These are phyloP conservation scores for Yponomeuta cagnagella DNA, from an alignment of 2,888 invertebrate species.

Conservation along the genomic window DNA sequence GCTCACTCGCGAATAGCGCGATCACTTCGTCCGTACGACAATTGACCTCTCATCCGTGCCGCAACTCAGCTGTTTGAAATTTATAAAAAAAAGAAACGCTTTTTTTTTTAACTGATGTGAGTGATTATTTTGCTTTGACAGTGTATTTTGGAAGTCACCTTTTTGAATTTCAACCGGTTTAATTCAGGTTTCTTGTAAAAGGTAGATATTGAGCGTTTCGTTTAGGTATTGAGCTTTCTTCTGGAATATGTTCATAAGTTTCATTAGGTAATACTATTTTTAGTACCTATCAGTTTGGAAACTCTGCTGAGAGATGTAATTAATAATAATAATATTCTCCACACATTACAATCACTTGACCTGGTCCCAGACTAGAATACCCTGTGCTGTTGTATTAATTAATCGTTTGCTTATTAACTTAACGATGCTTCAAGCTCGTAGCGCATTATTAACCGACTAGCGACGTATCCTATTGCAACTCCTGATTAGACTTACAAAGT, in stretches of 20 bases:
- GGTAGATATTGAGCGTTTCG: background rate
- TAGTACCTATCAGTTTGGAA: background rate
- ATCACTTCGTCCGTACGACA: slow-evolving; percentile 7
- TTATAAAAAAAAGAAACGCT: background rate
- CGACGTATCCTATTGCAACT: background rate
- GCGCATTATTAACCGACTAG: background rate
- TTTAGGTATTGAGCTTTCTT: too few species aligned
- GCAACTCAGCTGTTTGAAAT: background rate
- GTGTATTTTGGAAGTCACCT: background rate
- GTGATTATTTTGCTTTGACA: background rate
- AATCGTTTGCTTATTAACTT: background rate
- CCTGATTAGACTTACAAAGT: background rate
- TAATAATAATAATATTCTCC: background rate
- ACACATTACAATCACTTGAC: too few species aligned
- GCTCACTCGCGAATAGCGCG: slow-evolving; percentile 3
- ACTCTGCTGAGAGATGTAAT: background rate
- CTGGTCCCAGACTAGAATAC: too few species aligned
- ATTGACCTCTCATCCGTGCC: slow-evolving; percentile 7
- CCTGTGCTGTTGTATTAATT: too few species aligned
- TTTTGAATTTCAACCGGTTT: too few species aligned
- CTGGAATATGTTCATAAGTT: too few species aligned
- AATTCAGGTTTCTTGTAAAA: background rate
- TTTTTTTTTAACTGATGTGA: background rate
- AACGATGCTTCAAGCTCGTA: background rate
- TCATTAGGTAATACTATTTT: too few species aligned